Percentiles rank a stretch among this genome's conserved stretches.
Evolutionary conservation across 92 coral and sea anemone genomes (phyloP).

Genomic region (Parazoanthus atlanticus): DNA sequence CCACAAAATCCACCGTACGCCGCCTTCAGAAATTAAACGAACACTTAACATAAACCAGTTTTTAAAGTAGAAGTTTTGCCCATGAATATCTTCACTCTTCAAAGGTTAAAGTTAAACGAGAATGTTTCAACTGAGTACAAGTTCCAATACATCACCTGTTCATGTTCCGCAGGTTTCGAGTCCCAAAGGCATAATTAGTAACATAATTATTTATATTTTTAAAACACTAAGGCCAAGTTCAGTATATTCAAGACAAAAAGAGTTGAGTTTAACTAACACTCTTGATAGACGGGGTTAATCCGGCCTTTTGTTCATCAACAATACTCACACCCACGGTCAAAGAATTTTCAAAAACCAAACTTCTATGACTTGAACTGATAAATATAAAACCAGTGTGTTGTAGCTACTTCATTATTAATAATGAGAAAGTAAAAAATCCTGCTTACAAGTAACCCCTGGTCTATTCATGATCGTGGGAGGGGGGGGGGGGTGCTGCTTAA

Average conservation of each 20-base stretch:
- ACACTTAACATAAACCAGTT: too few species aligned
- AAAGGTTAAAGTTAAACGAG: too few species aligned
- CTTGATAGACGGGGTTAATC: background rate
- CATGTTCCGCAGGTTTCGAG: background rate
- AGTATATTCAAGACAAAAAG: background rate
- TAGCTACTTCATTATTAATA: background rate
- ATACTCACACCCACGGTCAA: background rate
- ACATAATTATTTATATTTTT: too few species aligned
- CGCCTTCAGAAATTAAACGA: background rate
- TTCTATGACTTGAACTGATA: background rate
- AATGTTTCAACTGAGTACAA: too few species aligned
- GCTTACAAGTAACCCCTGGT: background rate
- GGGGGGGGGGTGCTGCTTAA: background rate
- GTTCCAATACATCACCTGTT: background rate
- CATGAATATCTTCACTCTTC: background rate
- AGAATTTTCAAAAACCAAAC: background rate
- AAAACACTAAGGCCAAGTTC: background rate
- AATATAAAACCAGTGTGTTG: background rate
- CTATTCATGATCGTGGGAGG: background rate
- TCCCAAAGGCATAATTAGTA: background rate
- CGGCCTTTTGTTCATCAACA: background rate
- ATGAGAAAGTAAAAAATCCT: background rate
- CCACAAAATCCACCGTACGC: background rate
- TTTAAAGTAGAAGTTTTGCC: background rate
- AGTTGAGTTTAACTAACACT: background rate